Conservation (phyloP, 2,113 vertebrate species). For the Onychorhynchus coronatus region DNA sequence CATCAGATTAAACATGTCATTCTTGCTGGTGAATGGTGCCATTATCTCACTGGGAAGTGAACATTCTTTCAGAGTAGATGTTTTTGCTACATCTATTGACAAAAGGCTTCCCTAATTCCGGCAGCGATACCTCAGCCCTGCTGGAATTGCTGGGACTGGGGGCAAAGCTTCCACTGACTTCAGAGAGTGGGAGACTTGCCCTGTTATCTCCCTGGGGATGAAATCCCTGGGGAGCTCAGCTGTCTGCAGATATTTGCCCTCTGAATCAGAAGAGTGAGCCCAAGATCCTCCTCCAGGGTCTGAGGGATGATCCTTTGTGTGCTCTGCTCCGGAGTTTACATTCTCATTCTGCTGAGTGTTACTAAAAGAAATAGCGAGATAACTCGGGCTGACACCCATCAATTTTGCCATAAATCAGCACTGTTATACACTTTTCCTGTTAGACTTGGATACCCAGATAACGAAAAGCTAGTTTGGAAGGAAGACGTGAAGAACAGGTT, state of each 20-base stretch:
- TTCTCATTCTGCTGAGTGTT: background rate
- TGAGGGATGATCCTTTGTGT: accelerated
- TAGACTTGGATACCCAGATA: background rate
- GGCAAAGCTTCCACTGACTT: background rate
- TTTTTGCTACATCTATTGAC: background rate
- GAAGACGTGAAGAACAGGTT: background rate
- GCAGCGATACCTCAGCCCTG: background rate
- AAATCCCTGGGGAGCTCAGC: background rate
- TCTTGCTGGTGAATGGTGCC: conserved; percentile 1
- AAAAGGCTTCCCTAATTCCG: background rate
- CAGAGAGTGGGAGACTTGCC: background rate
- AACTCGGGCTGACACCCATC: background rate
- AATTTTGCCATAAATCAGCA: background rate
- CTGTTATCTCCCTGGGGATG: background rate
- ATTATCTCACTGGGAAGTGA: background rate
- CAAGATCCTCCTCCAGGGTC: background rate
- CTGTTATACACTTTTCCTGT: background rate
- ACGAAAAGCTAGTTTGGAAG: background rate
- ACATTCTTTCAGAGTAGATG: background rate
- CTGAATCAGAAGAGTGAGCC: background rate
- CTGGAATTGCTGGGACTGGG: background rate
- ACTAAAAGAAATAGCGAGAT: background rate
- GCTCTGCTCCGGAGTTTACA: background rate
- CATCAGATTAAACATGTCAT: conserved; percentile 31
- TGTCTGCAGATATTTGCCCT: background rate